Evolutionary conservation across 64 coral and sea anemone species (phyloP).

Genomic region (Catalaphyllia jardinei): DNA sequence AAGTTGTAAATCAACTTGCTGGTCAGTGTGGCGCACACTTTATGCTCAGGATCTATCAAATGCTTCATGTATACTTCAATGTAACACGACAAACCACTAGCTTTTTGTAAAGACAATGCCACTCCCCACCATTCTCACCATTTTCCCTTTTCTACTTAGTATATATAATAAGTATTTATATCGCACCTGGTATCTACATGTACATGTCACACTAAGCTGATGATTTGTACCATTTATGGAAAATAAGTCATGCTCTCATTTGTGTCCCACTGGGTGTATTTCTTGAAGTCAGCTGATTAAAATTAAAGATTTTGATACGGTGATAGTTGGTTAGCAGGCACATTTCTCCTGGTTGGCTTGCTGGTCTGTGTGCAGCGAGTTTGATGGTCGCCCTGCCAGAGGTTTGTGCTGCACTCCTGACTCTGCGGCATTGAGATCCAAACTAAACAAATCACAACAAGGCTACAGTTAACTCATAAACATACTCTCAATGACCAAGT

Average conservation of each 20-base stretch:
- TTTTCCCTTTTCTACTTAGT: background rate
- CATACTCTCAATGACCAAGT: too few species aligned
- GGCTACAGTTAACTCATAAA: too few species aligned
- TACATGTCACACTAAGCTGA: background rate
- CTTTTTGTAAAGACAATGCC: background rate
- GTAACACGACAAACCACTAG: background rate
- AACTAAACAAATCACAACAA: constrained; percentile 39
- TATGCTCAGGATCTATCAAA: background rate
- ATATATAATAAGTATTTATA: constrained; percentile 1
- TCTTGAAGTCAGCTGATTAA: constrained; percentile 4
- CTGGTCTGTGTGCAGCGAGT: constrained; percentile 92
- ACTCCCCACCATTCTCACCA: background rate
- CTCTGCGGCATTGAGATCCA: constrained; percentile 98
- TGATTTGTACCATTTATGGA: constrained; percentile 9
- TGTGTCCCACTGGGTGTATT: background rate
- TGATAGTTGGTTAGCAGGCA: constrained; percentile 56
- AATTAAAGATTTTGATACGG: background rate
- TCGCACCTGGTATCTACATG: constrained; percentile 25
- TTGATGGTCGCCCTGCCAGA: constrained; percentile 79
- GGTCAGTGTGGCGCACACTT: background rate
- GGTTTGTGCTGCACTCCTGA: constrained; percentile 99
- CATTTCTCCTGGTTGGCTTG: constrained; percentile 94
- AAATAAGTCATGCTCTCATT: background rate
- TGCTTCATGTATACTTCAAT: background rate
- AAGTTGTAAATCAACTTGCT: background rate